Evolutionary conservation across 2,888 invertebrate genomes (phyloP).

Genomic region (Cerastis rubricosa): DNA sequence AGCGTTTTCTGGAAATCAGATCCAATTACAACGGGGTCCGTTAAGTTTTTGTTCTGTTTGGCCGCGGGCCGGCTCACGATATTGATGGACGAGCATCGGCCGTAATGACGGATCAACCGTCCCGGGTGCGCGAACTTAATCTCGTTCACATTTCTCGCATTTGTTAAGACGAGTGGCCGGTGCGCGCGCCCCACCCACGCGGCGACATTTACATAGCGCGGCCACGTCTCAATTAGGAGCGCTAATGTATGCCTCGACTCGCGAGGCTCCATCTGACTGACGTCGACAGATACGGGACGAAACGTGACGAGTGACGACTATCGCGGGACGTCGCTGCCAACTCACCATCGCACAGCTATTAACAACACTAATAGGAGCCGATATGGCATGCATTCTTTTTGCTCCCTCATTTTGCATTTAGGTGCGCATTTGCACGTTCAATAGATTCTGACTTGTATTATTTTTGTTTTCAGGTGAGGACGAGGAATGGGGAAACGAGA

Average conservation of each 20-base stretch:
- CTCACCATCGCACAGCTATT: constrained; percentile 84
- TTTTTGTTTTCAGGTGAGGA: constrained; percentile 91
- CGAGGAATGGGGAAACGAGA: constrained; percentile 92
- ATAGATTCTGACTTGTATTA: constrained; percentile 59
- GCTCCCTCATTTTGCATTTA: constrained; percentile 66
- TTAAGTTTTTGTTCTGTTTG: constrained; percentile 90
- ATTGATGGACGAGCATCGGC: constrained; percentile 84
- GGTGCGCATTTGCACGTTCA: constrained; percentile 59
- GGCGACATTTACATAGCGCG: constrained; percentile 89
- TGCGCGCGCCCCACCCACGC: constrained; percentile 88
- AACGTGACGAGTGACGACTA: constrained; percentile 90
- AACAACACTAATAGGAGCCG: constrained; percentile 87
- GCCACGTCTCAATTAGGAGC: constrained; percentile 91
- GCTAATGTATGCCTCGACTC: constrained; percentile 91
- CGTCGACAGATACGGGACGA: constrained; percentile 87
- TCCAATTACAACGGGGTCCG: constrained; percentile 90
- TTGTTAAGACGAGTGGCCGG: constrained; percentile 74
- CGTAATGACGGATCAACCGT: constrained; percentile 76
- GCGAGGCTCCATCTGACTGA: constrained; percentile 86
- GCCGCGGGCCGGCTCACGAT: constrained; percentile 84
- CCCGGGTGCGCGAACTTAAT: constrained; percentile 74
- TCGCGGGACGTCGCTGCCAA: constrained; percentile 83
- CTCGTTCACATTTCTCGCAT: constrained; percentile 80
- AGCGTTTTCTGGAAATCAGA: constrained; percentile 91
- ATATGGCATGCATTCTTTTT: constrained; percentile 79